These are phyloP conservation scores for Calameuta idolon DNA, from an alignment of 2,888 invertebrate genomes.

Conservation along the genomic window DNA sequence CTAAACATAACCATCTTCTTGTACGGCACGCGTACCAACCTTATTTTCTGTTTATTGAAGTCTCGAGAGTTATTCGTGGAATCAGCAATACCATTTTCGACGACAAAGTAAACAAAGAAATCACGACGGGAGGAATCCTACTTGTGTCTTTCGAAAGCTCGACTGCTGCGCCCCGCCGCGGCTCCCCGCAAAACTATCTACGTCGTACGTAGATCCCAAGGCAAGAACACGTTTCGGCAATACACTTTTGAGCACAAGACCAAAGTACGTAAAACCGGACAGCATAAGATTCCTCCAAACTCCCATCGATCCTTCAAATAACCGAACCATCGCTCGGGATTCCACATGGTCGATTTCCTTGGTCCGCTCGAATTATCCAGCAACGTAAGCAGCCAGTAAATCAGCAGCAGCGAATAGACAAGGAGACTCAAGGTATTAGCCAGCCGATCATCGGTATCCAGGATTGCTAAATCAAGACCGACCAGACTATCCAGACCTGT, in stretches of 20 bases:
- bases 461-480: neutral
- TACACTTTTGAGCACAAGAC: neutral
- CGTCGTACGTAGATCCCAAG: neutral
- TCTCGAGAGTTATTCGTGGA: neutral
- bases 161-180: neutral
- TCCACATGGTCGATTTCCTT: neutral
- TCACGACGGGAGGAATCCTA: neutral
- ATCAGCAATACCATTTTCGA: neutral
- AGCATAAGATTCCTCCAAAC: neutral
- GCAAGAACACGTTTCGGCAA: neutral
- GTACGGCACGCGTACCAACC: no score
- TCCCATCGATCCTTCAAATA: neutral
- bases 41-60: neutral
- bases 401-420: neutral
- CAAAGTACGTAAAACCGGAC: neutral
- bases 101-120: neutral
- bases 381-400: neutral
- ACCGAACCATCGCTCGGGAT: neutral
- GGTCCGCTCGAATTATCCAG: neutral
- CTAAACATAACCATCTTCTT: no score
- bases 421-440: neutral
- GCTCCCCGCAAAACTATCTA: neutral
- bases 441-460: neutral
- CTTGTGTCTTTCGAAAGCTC: no score
- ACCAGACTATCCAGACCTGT: conserved; percentile 16